A percentile compares a stretch with the other conserved stretches of the same genome.
phyloP scores from a whole-genome alignment of 2,113 vertebrate species.

The Menidia beryllina region DNA sequence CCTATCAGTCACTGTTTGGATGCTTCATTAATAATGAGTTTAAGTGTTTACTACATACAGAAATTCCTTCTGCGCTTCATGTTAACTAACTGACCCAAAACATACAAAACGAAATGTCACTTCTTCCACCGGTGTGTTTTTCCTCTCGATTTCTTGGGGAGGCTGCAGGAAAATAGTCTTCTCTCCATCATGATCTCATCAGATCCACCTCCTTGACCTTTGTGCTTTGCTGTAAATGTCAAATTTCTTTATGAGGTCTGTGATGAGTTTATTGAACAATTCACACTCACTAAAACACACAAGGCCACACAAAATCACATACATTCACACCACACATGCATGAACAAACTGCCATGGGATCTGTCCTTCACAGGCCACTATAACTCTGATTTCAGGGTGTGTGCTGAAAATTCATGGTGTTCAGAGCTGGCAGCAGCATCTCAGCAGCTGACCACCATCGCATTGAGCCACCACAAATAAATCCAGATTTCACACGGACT shows the following conservation, averaged over 20 bases:
- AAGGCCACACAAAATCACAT: constrained; percentile 17
- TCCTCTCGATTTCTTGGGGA: constrained; percentile 28
- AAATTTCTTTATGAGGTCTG: constrained; percentile 79
- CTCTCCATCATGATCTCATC: constrained; percentile 79
- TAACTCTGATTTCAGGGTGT: constrained; percentile 74
- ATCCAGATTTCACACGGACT: constrained; percentile 63
- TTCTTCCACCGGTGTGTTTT: neutral
- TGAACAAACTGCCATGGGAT: constrained; percentile 26
- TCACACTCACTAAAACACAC: constrained; percentile 63
- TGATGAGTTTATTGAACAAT: constrained; percentile 81
- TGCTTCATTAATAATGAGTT: constrained; percentile 58
- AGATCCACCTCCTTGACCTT: constrained; percentile 77
- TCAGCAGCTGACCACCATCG: constrained; percentile 33
- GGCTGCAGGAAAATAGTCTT: constrained; percentile 35
- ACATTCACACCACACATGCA: constrained; percentile 31
- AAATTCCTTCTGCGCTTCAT: neutral
- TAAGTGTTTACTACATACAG: constrained; percentile 38
- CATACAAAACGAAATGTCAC: constrained; percentile 4
- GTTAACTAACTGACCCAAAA: constrained; percentile 13
- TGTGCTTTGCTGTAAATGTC: constrained; percentile 79
- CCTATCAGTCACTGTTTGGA: constrained; percentile 39
- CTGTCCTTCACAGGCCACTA: constrained; percentile 62
- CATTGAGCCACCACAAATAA: constrained; percentile 46
- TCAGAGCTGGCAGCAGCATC: constrained; percentile 33
- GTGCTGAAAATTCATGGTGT: constrained; percentile 59